Evolutionary conservation across 2,113 vertebrate genomes (phyloP).

Genomic region (Sinocyclocheilus rhinocerous): DNA sequence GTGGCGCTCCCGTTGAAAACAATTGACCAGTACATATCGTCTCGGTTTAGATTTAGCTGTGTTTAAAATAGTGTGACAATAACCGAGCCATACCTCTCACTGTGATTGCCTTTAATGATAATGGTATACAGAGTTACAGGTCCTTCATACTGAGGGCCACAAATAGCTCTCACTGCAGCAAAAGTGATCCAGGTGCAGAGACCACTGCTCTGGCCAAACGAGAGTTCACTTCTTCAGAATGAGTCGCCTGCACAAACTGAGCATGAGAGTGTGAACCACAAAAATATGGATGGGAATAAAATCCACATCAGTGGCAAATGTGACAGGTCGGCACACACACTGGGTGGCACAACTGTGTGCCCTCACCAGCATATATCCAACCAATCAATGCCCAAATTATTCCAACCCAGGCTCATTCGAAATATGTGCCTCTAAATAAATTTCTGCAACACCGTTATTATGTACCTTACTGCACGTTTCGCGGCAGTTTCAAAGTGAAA

Average conservation of each 20-base stretch:
- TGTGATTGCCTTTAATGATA: conserved; percentile 16
- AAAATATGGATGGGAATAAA: conserved; percentile 1
- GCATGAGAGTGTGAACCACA: not conserved
- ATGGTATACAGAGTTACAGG: not conserved
- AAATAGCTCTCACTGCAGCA: not conserved
- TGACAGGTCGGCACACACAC: not conserved
- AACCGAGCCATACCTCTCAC: not conserved
- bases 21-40: not conserved
- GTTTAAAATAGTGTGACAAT: not conserved
- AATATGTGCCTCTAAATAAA: too few relatives aligned
- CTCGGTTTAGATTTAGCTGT: conserved; percentile 2
- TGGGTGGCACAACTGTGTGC: not conserved
- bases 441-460: too few relatives aligned
- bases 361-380: not conserved
- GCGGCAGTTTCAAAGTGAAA: too few relatives aligned
- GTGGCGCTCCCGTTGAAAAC: too few relatives aligned
- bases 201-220: not conserved
- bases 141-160: conserved; percentile 12
- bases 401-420: too few relatives aligned
- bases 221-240: not conserved
- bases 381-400: not conserved
- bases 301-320: not conserved
- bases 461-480: too few relatives aligned
- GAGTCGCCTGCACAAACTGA: conserved; percentile 21
- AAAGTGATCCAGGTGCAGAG: conserved; percentile 7